phyloP scores from a whole-genome alignment of 2,888 invertebrate genomes.

The Carpatolechia fugitivella region DNA sequence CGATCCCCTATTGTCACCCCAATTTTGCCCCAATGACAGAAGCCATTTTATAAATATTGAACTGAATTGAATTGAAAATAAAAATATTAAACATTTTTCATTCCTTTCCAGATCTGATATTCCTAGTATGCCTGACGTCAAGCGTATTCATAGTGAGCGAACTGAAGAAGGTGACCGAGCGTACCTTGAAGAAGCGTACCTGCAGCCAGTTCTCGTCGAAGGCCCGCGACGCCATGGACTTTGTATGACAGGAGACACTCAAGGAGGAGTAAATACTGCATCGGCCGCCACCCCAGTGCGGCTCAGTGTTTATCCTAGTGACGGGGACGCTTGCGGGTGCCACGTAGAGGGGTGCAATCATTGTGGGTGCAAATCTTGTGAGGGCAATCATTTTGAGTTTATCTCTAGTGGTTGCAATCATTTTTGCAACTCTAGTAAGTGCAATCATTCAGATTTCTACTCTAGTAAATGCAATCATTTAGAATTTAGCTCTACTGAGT shows the following conservation, averaged over 20 bases:
- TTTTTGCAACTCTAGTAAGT: not conserved
- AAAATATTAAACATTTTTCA: too few species aligned
- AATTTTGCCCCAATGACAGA: too few species aligned
- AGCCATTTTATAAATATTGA: too few species aligned
- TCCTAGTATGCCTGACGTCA: constrained; percentile 95
- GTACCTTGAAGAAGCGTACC: constrained; percentile 81
- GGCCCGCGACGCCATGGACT: constrained; percentile 80
- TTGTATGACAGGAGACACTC: constrained; percentile 83
- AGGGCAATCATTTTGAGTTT: not conserved
- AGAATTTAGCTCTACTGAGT: not conserved
- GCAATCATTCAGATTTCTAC: not conserved
- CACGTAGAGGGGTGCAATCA: not conserved
- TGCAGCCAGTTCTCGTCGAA: constrained; percentile 63
- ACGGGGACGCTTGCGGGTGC: not conserved
- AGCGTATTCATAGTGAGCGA: constrained; percentile 97
- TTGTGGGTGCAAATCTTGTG: not conserved
- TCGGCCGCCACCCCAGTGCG: not conserved
- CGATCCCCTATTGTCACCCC: too few species aligned
- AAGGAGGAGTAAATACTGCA: constrained; percentile 58
- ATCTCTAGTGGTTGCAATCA: not conserved
- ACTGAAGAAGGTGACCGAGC: constrained; percentile 91
- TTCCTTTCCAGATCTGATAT: constrained; percentile 88
- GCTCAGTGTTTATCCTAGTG: not conserved
- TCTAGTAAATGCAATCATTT: not conserved
- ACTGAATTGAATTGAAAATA: too few species aligned